These are phyloP conservation scores for Herpetotheres cachinnans DNA, from an alignment of 2,113 vertebrate species.

Conservation along the genomic window DNA sequence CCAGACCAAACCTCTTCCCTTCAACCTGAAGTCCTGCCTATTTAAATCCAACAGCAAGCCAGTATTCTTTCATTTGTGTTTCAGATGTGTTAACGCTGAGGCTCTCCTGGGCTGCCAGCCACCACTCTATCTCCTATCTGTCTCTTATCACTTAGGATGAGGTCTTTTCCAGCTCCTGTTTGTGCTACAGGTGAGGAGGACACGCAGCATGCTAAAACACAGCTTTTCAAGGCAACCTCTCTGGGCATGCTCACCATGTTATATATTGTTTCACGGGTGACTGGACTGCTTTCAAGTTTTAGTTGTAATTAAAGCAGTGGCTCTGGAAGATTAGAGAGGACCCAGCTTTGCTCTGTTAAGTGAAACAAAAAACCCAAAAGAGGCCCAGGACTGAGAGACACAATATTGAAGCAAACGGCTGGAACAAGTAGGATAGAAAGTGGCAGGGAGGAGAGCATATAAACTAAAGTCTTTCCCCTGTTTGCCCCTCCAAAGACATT, in stretches of 20 bases:
- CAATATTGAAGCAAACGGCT: background rate
- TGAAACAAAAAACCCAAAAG: constrained; percentile 7
- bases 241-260: background rate
- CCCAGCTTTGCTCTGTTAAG: background rate
- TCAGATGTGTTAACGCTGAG: background rate
- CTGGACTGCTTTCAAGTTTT: constrained; percentile 12
- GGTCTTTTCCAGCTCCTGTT: background rate
- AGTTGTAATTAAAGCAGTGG: constrained; percentile 32
- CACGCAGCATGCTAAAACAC: background rate
- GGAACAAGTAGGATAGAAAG: background rate
- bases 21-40: background rate
- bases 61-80: background rate
- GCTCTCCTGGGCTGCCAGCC: background rate
- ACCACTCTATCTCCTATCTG: background rate
- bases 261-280: background rate
- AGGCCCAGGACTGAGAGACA: background rate
- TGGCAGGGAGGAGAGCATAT: background rate
- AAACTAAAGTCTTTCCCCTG: background rate
- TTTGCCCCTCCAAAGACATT: background rate
- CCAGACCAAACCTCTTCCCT: background rate
- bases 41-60: background rate
- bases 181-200: background rate
- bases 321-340: background rate
- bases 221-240: background rate
- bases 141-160: background rate